phyloP scores from a whole-genome alignment of 1,140 invertebrate species.

The Whitmania pigra region DNA sequence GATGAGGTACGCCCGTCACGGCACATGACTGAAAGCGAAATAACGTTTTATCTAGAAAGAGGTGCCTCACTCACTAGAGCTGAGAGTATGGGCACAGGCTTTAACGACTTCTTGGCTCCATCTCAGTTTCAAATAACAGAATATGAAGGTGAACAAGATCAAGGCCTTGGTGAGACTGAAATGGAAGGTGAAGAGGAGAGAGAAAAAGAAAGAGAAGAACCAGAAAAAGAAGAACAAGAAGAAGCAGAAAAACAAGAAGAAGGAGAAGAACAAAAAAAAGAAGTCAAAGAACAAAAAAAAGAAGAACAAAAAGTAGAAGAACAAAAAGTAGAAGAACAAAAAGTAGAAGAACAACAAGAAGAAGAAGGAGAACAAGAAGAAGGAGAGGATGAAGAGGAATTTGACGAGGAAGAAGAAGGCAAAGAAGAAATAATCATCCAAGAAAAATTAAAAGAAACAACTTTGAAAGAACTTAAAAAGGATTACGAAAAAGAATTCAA shows the following conservation, averaged over 20 bases:
- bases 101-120: too few species aligned
- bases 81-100: too few species aligned
- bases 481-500: not conserved
- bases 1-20: too few species aligned
- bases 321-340: not conserved
- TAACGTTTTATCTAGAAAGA: not conserved
- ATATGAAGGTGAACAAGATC: not conserved
- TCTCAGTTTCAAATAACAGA: too few species aligned
- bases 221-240: not conserved
- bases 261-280: not conserved
- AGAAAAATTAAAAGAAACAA: not conserved
- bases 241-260: not conserved
- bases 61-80: not conserved
- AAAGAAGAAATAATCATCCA: not conserved
- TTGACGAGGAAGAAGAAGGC: not conserved
- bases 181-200: not conserved
- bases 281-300: not conserved
- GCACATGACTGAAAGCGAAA: too few species aligned
- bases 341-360: too few species aligned
- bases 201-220: not conserved
- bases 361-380: not conserved
- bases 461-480: not conserved
- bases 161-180: not conserved
- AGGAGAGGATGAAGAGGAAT: not conserved
- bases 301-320: not conserved